Evolutionary conservation across 2,888 invertebrate genomes (phyloP), one percentile per base, ranked within the genome.

Genomic region (Xylota sylvarum): DNA sequence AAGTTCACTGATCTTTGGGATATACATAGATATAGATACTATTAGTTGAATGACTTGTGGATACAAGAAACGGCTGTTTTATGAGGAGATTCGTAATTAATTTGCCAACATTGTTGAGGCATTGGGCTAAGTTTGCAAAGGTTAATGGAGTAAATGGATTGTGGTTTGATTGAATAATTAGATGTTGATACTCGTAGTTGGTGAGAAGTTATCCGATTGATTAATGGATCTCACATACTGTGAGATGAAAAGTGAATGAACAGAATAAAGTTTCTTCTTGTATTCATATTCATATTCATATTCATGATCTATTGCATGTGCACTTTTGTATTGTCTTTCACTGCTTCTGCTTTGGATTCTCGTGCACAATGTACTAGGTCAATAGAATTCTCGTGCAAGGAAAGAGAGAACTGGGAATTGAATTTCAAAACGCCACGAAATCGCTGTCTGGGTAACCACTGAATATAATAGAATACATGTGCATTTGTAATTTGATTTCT

Each of bases 1-100:
- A 40, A 27, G 67, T 69, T 69, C 67, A 69, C 40, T 55, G 67
- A 69, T 55, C 67, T 55, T 55, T 69, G 5, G 14, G 27, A 69
- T 23, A 69, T 40, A 27, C 9, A 6, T 10, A 27, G 52, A 27
- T 10, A 2, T 12, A 27, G 52, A 30, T 27, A 55, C 30, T 12
- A 23, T 6, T 55, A 55, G 52, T n/a, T 2, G n/a, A 48, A 19
- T 48, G 19, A 9, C 19, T 14, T 12, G 43, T 43, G 43, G 43
- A 5, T 6, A 43, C 14, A 43, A 14, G 2, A 5, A 43, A 43
- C 43, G n/a, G 14, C 4, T 14, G n/a, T 43, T 43, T 43, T 43
- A 43, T 43, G n/a, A 14, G 14, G 19, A 3, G 7, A n/a, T n/a
- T 17, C 5, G 4, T 14, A 17, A 48, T 23, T 48, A 14, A 0